Percentiles rank a stretch among this genome's conserved stretches.
Evolutionary conservation across 2,888 invertebrate genomes (phyloP).

Genomic region (Callyntrura sp.): DNA sequence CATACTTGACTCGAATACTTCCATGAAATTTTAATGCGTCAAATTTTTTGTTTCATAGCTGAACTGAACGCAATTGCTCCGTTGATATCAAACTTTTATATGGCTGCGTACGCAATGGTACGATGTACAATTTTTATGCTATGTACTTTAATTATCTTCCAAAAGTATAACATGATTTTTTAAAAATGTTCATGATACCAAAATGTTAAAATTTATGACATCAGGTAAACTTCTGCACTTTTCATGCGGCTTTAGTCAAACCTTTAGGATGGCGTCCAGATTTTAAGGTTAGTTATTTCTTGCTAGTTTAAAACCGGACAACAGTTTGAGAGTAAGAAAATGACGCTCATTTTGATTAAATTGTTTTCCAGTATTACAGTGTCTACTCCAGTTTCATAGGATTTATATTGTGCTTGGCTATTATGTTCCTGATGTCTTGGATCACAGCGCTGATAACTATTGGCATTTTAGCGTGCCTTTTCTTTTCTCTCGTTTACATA

Average conservation of each 20-base stretch:
- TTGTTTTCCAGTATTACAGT: constrained; percentile 86
- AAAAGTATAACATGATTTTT: too few species aligned
- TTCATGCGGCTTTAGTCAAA: constrained; percentile 87
- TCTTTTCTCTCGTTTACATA: constrained; percentile 87
- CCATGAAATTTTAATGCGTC: too few species aligned
- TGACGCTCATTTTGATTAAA: neutral
- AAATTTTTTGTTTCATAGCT: constrained; percentile 84
- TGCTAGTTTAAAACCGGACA: neutral
- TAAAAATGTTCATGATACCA: too few species aligned
- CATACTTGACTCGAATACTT: too few species aligned
- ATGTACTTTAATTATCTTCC: too few species aligned
- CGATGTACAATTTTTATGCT: too few species aligned
- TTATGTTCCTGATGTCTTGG: constrained; percentile 88
- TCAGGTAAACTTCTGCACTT: constrained; percentile 86
- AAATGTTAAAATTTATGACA: neutral
- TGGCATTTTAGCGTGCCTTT: constrained; percentile 86
- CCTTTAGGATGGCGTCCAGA: constrained; percentile 86
- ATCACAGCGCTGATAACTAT: constrained; percentile 87
- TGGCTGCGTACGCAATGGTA: constrained; percentile 86
- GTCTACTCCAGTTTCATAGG: constrained; percentile 86
- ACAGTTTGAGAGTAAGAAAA: too few species aligned
- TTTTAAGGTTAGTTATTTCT: constrained; percentile 84
- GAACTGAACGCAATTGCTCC: constrained; percentile 86
- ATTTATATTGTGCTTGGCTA: constrained; percentile 85
- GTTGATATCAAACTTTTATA: constrained; percentile 86